Percentiles rank a stretch among this genome's conserved stretches.
Conservation (phyloP, 2,797 vertebrate genomes). For the Eurystomus glaucurus region DNA sequence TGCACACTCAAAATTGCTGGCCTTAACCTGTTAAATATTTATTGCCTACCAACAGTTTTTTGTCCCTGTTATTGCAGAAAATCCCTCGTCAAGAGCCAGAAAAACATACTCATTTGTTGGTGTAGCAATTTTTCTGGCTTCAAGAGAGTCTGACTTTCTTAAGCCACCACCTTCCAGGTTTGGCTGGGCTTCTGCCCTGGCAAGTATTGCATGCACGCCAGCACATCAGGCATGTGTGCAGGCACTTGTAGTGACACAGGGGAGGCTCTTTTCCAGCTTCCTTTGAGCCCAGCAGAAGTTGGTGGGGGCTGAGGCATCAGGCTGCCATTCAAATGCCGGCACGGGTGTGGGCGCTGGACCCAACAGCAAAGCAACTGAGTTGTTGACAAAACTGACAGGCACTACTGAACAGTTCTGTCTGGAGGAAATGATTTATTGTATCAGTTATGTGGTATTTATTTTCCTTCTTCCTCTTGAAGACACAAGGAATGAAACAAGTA, state of each 20-base stretch:
- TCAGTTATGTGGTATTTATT: background rate
- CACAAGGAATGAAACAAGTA: background rate
- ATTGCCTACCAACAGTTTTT: background rate
- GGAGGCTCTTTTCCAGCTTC: background rate
- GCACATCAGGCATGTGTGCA: rapidly evolving
- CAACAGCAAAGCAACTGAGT: background rate
- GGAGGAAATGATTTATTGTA: background rate
- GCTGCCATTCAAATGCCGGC: background rate
- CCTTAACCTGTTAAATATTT: background rate
- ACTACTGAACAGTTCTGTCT: background rate
- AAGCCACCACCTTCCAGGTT: background rate
- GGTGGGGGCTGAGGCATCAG: rapidly evolving
- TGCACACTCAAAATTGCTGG: background rate
- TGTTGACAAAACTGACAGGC: background rate
- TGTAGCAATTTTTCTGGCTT: background rate
- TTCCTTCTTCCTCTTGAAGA: background rate
- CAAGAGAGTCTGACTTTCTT: background rate
- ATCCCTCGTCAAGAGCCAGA: background rate
- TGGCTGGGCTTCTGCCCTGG: background rate
- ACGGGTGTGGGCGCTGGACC: rapidly evolving
- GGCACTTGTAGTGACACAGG: background rate
- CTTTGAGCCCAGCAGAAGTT: rapidly evolving
- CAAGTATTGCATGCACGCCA: rapidly evolving
- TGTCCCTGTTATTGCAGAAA: background rate
- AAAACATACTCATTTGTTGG: rapidly evolving